A percentile compares a stretch with the other conserved stretches of the same genome.
These are phyloP conservation scores for Neolamprologus modestus DNA, from an alignment of 2,113 vertebrate genomes.

Conservation along the genomic window DNA sequence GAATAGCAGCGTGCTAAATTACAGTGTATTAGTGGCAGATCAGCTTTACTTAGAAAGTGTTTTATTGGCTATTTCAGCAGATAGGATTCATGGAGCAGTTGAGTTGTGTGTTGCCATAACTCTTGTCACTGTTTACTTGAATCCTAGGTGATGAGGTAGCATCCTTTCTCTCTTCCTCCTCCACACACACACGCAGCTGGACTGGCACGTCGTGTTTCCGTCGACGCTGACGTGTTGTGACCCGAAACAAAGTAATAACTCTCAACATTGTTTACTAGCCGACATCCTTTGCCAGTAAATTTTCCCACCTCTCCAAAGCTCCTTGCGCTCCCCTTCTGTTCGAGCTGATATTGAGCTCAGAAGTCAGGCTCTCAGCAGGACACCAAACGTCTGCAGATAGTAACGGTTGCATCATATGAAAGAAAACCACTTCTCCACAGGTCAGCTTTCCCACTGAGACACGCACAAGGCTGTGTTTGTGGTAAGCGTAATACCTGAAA, in stretches of 20 bases:
- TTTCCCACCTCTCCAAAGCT: background rate
- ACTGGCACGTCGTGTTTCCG: background rate
- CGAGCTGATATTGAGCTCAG: background rate
- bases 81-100: constrained; percentile 12
- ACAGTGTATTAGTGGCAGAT: background rate
- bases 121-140: constrained; percentile 42
- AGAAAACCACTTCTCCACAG: background rate
- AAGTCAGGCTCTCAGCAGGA: background rate
- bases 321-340: background rate
- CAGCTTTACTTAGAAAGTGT: background rate
- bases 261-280: background rate
- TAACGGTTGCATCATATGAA: background rate
- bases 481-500: background rate
- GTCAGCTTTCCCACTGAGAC: background rate
- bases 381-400: background rate
- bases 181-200: background rate
- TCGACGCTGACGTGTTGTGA: background rate
- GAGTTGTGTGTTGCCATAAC: constrained; percentile 7
- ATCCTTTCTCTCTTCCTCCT: background rate
- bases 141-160: constrained; percentile 32
- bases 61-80: constrained; percentile 9
- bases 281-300: background rate
- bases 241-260: constrained; percentile 1
- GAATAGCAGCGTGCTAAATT: background rate
- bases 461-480: background rate